Evolutionary conservation across 2,113 vertebrate genomes (phyloP).

Genomic region (Cyphomyrus plagiostoma): DNA sequence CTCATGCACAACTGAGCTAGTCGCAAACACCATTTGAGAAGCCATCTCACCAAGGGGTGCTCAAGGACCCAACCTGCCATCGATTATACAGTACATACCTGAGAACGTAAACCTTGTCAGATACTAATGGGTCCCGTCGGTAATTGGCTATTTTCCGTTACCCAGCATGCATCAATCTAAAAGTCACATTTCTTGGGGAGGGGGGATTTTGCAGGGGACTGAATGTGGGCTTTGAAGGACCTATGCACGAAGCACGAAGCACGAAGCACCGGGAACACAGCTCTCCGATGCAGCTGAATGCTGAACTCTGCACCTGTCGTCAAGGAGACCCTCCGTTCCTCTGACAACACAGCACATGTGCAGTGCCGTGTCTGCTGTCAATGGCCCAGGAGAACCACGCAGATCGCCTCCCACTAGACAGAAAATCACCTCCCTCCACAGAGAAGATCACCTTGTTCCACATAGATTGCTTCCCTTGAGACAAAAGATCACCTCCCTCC

Average conservation of each 20-base stretch:
- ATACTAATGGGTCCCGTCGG: background rate
- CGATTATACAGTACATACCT: background rate
- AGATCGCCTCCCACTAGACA: background rate
- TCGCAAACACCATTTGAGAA: background rate
- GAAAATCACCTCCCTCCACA: background rate
- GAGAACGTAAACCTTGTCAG: background rate
- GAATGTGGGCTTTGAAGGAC: background rate
- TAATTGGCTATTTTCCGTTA: background rate
- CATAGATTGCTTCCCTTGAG: background rate
- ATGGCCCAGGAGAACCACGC: background rate
- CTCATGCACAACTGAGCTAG: background rate
- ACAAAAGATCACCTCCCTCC: background rate
- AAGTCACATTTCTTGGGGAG: background rate
- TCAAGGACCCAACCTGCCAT: background rate
- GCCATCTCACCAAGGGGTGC: background rate
- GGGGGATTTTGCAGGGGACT: background rate
- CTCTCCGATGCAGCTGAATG: background rate
- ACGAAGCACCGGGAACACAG: background rate
- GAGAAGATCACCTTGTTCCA: background rate
- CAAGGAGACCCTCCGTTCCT: background rate
- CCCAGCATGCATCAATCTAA: background rate
- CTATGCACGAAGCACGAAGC: background rate
- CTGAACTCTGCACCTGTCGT: background rate
- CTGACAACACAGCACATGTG: background rate
- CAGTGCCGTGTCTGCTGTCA: background rate